These are phyloP conservation scores for Saccostrea echinata DNA, from an alignment of 1,140 invertebrate species.

Conservation along the genomic window DNA sequence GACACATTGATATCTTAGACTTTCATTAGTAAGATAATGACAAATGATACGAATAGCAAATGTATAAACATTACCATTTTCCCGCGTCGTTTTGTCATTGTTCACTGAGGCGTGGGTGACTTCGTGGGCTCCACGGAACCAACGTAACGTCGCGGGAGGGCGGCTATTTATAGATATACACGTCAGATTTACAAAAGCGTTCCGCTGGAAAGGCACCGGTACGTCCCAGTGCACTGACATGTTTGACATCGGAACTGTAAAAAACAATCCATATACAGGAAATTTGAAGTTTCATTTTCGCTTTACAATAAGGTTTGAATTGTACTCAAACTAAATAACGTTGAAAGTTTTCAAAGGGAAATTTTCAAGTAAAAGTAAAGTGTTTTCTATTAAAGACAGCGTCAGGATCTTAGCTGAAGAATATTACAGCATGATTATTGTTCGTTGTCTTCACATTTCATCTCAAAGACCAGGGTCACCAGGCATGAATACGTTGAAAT, in stretches of 20 bases:
- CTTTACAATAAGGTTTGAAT: too few relatives aligned
- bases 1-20: too few relatives aligned
- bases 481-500: too few relatives aligned
- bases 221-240: slow-evolving; percentile 9
- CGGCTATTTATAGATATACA: slow-evolving; percentile 41
- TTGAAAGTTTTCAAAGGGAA: too few relatives aligned
- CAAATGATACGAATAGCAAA: background rate
- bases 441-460: too few relatives aligned
- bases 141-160: slow-evolving; percentile 11
- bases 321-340: too few relatives aligned
- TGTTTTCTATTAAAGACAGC: too few relatives aligned
- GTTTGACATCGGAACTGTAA: slow-evolving; percentile 27
- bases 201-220: background rate
- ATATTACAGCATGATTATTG: too few relatives aligned
- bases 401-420: too few relatives aligned
- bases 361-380: too few relatives aligned
- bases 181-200: background rate
- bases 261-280: background rate
- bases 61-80: background rate
- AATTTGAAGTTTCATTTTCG: too few relatives aligned
- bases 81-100: background rate
- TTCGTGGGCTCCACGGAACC: slow-evolving; percentile 32
- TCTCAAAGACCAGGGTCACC: too few relatives aligned
- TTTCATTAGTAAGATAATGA: background rate
- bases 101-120: background rate